Conservation (phyloP, 2,113 vertebrate genomes). For the Barnardius zonarius region DNA sequence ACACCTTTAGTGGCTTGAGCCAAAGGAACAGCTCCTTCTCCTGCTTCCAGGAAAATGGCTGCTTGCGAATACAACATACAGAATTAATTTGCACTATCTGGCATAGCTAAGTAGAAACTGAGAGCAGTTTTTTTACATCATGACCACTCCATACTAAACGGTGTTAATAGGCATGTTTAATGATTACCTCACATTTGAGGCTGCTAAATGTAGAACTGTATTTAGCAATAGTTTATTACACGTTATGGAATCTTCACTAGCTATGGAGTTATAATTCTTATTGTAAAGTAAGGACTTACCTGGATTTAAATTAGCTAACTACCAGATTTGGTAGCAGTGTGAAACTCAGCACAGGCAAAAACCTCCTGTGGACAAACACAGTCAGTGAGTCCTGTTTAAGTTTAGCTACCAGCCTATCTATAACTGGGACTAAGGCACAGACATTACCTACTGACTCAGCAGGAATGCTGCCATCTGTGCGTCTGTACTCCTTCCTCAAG, state of each 20-base stretch:
- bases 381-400: not conserved
- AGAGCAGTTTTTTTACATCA: not conserved
- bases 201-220: not conserved
- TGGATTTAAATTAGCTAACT: not conserved
- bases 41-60: not conserved
- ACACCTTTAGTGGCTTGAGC: not conserved
- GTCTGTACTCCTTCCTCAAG: not conserved
- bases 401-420: not conserved
- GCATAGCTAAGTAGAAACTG: not conserved
- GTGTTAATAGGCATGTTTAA: not conserved
- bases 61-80: not conserved
- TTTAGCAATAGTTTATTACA: not conserved
- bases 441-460: not conserved
- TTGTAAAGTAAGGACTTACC: not conserved
- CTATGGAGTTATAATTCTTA: not conserved
- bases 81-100: not conserved
- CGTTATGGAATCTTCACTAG: not conserved
- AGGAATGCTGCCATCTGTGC: not conserved
- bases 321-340: not conserved
- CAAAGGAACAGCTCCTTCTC: not conserved
- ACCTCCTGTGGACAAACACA: not conserved
- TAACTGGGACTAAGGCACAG: not conserved
- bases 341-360: not conserved
- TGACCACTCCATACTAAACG: not conserved
- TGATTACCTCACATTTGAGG: not conserved